phyloP scores from a whole-genome alignment of 2,113 vertebrate genomes.

The Coreoperca whiteheadi region DNA sequence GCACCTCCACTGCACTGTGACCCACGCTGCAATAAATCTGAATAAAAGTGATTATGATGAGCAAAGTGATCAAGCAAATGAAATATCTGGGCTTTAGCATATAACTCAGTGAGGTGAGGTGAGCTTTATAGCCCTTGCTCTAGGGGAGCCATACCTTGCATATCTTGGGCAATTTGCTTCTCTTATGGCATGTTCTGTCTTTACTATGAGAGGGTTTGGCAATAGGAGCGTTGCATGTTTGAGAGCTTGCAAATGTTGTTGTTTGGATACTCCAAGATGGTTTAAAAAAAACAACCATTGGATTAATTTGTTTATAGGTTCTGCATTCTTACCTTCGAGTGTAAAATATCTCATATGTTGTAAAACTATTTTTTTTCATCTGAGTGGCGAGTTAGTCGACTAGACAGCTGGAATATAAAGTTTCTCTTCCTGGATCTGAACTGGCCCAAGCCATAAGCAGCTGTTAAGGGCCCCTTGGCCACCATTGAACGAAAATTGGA shows the following conservation, averaged over 20 bases:
- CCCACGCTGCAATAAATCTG: constrained; percentile 80
- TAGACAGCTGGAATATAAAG: background rate
- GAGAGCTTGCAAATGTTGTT: constrained; percentile 48
- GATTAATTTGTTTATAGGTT: constrained; percentile 32
- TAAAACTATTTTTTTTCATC: constrained; percentile 11
- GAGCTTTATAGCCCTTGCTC: constrained; percentile 80
- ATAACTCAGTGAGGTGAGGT: constrained; percentile 76
- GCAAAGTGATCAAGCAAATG: constrained; percentile 86
- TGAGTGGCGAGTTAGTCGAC: constrained; percentile 19
- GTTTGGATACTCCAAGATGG: constrained; percentile 3
- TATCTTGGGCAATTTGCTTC: constrained; percentile 79
- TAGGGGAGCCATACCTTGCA: constrained; percentile 68
- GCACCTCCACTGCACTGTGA: constrained; percentile 79
- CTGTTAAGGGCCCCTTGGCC: background rate
- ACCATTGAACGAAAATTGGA: constrained; percentile 7
- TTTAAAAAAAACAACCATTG: constrained; percentile 8
- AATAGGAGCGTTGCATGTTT: constrained; percentile 41
- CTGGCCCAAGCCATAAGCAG: background rate
- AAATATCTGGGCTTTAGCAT: constrained; percentile 80
- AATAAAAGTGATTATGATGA: constrained; percentile 79
- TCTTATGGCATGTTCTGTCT: constrained; percentile 72
- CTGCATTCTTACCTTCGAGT: background rate
- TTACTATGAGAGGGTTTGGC: constrained; percentile 44
- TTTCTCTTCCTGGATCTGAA: background rate
- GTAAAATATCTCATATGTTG: background rate